A percentile compares a stretch with the other conserved stretches of the same genome.
These are phyloP conservation scores for Odocoileus hemionus DNA, from an alignment of 2,113 vertebrate species.

Conservation along the genomic window DNA sequence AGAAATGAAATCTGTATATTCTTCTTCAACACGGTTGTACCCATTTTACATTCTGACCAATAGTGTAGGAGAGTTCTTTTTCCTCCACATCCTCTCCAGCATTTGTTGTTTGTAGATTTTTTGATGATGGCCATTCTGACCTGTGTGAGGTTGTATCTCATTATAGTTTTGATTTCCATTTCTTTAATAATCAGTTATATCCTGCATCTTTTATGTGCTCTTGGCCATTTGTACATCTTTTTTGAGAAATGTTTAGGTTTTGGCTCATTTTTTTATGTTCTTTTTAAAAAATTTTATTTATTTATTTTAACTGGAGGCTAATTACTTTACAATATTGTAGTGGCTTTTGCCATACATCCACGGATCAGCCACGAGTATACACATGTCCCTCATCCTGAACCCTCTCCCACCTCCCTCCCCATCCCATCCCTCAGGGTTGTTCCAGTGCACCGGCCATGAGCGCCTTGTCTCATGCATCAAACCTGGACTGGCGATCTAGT, in stretches of 20 bases:
- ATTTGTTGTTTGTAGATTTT: not conserved
- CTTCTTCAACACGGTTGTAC: not conserved
- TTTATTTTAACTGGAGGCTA: not conserved
- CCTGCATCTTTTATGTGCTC: not conserved
- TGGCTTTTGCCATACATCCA: not conserved
- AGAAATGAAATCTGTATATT: not conserved
- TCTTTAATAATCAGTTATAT: not conserved
- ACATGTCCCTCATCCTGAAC: not conserved
- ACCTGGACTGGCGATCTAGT: not conserved
- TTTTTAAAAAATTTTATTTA: not conserved
- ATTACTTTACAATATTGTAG: not conserved
- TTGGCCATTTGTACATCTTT: not conserved
- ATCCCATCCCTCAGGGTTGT: not conserved
- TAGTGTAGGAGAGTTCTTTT: not conserved
- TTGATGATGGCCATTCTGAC: not conserved
- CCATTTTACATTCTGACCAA: not conserved
- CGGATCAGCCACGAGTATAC: not conserved
- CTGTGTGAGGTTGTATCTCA: not conserved
- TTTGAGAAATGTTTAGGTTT: not conserved
- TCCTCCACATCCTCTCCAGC: not conserved
- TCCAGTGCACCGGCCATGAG: not conserved
- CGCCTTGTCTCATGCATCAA: not conserved
- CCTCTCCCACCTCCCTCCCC: not conserved
- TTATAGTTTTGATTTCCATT: not conserved
- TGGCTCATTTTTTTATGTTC: not conserved